phyloP scores from a whole-genome alignment of 2,888 invertebrate genomes.

The Eupithecia subumbrata region DNA sequence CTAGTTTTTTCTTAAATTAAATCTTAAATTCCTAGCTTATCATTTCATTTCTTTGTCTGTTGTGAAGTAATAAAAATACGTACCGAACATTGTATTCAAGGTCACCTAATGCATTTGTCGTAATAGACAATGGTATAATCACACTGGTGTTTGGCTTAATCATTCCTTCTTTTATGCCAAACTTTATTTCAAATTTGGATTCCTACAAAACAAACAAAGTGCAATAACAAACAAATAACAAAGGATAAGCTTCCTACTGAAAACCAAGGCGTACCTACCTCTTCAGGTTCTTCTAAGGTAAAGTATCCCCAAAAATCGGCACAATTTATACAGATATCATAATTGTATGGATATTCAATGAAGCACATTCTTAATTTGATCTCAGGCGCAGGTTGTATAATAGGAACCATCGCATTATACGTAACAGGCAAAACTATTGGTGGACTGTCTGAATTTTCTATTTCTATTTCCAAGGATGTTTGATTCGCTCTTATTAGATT shows the following conservation, averaged over 20 bases:
- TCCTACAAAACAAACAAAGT: constrained; percentile 50
- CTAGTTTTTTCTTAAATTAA: no score
- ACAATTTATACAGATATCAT: constrained; percentile 77
- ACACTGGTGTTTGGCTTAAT: constrained; percentile 75
- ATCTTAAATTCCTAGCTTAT: no score
- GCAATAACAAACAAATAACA: not conserved
- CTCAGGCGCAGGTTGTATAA: constrained; percentile 75
- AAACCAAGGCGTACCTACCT: constrained; percentile 19
- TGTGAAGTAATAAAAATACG: constrained; percentile 18
- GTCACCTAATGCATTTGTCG: constrained; percentile 71
- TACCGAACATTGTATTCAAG: constrained; percentile 72
- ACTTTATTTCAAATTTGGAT: constrained; percentile 60
- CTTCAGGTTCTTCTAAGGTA: constrained; percentile 48
- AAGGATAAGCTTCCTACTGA: not conserved
- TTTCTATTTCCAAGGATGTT: constrained; percentile 77
- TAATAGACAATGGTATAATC: constrained; percentile 72
- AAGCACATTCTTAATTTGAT: constrained; percentile 84
- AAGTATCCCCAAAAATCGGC: constrained; percentile 72
- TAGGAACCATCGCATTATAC: constrained; percentile 80
- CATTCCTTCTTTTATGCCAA: constrained; percentile 66
- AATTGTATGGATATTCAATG: constrained; percentile 80
- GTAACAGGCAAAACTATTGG: constrained; percentile 80
- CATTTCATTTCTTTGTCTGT: no score
- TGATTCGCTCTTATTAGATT: constrained; percentile 77
- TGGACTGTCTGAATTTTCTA: constrained; percentile 84